These are phyloP conservation scores for Protodeltote pygarga DNA, from an alignment of 2,888 invertebrate species.

Conservation along the genomic window DNA sequence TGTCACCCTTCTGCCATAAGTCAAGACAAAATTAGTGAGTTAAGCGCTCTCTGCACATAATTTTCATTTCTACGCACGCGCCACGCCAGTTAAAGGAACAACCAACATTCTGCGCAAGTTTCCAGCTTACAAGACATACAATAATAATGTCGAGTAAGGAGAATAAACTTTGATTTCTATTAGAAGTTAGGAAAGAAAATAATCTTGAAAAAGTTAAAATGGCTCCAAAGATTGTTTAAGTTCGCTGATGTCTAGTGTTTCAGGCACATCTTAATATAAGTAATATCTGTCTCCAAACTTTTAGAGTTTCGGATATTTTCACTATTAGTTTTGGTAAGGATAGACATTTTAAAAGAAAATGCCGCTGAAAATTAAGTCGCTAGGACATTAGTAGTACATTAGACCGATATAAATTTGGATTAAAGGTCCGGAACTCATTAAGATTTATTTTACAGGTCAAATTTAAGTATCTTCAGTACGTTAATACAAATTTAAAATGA, in stretches of 20 bases:
- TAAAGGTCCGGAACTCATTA: slow-evolving; percentile 23
- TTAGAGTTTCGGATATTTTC: neutral
- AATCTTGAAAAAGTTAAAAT: slow-evolving; percentile 36
- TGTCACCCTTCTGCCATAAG: slow-evolving; percentile 65
- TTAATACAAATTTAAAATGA: slow-evolving; percentile 22
- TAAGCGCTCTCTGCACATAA: slow-evolving; percentile 62
- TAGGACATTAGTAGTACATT: no score
- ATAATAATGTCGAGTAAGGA: slow-evolving; percentile 24
- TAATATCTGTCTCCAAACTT: slow-evolving; percentile 15
- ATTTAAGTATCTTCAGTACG: slow-evolving; percentile 18
- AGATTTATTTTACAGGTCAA: slow-evolving; percentile 18
- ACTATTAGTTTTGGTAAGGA: slow-evolving; percentile 8
- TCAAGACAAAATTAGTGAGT: slow-evolving; percentile 71
- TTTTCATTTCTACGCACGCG: slow-evolving; percentile 65
- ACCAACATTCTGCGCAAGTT: slow-evolving; percentile 36
- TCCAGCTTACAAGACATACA: slow-evolving; percentile 28
- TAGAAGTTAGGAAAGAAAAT: slow-evolving; percentile 27
- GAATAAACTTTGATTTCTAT: slow-evolving; percentile 40
- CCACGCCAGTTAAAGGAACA: slow-evolving; percentile 31
- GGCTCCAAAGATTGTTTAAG: slow-evolving; percentile 28
- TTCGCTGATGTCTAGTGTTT: slow-evolving; percentile 26
- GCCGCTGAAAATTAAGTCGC: neutral
- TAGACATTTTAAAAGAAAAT: neutral
- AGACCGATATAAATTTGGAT: slow-evolving; percentile 1
- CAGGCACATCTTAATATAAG: slow-evolving; percentile 33